Percentiles rank a stretch among this genome's conserved stretches.
Conservation (phyloP, 2,888 invertebrate genomes). For the Acanthosepion pharaonis region DNA sequence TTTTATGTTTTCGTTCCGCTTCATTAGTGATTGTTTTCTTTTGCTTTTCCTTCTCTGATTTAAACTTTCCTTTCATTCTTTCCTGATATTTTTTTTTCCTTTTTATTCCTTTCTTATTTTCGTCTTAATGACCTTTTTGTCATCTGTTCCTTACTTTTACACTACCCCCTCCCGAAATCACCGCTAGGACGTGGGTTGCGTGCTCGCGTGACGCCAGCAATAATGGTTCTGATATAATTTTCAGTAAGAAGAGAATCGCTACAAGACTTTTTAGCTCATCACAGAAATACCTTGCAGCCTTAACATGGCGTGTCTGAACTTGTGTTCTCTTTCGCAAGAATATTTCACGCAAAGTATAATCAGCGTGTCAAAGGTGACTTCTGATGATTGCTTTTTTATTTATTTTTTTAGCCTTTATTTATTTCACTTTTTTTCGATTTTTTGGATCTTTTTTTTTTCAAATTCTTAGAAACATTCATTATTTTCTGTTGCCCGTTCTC, state of each 20-base stretch:
- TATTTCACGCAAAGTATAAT: not conserved
- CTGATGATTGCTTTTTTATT: not conserved
- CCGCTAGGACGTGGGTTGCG: not conserved
- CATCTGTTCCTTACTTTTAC: not conserved
- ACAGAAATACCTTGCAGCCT: conserved; percentile 12
- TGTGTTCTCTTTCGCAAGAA: not conserved
- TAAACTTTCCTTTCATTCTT: not conserved
- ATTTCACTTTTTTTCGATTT: not conserved
- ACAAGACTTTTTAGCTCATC: conserved; percentile 8
- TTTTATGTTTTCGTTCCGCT: no score
- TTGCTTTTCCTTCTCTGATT: no score
- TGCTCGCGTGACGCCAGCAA: not conserved
- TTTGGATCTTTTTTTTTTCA: not conserved
- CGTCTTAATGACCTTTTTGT: not conserved
- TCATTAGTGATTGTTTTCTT: no score
- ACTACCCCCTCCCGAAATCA: not conserved
- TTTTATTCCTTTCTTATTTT: not conserved
- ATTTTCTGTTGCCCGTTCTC: not conserved
- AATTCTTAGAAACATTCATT: not conserved
- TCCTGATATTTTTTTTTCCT: not conserved
- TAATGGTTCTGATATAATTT: not conserved
- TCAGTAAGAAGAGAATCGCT: not conserved
- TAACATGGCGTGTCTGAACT: not conserved
- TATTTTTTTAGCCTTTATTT: not conserved
- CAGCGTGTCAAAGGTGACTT: not conserved